Percentiles rank a stretch among this genome's conserved stretches.
Conservation (phyloP, 2,797 vertebrate genomes). For the Neosilurus mollespiculum region DNA sequence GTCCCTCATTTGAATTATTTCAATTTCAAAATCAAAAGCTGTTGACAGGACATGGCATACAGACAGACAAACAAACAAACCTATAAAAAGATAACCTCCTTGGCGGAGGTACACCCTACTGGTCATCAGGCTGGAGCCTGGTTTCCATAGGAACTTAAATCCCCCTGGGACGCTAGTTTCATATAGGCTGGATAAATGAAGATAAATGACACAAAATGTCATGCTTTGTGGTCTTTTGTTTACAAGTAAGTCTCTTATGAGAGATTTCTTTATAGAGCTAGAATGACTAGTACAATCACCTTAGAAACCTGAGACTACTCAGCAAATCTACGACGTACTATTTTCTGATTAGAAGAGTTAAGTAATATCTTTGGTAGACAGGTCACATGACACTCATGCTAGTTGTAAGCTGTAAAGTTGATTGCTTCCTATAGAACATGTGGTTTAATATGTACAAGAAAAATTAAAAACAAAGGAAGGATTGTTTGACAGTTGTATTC, state of each 20-base stretch:
- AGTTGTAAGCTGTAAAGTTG: background rate
- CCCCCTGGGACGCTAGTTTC: background rate
- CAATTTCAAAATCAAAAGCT: too few species aligned
- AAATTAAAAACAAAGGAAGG: background rate
- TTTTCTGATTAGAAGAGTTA: background rate
- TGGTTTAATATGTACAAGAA: background rate
- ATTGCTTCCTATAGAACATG: background rate
- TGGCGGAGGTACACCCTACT: too few species aligned
- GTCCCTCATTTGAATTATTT: too few species aligned
- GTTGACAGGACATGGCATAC: too few species aligned
- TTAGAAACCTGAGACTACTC: background rate
- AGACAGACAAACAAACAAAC: too few species aligned
- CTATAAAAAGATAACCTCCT: too few species aligned
- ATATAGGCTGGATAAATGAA: background rate
- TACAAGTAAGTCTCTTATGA: background rate
- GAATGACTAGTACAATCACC: too few species aligned
- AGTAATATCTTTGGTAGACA: background rate
- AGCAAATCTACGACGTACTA: background rate
- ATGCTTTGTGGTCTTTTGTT: background rate
- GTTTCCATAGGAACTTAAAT: too few species aligned
- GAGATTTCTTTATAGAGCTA: background rate
- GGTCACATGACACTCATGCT: background rate
- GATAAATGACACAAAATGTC: background rate
- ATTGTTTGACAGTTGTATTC: background rate
- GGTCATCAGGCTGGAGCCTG: too few species aligned